These are phyloP conservation scores for Eristalis arbustorum DNA, from an alignment of 2,888 invertebrate genomes.

Conservation along the genomic window DNA sequence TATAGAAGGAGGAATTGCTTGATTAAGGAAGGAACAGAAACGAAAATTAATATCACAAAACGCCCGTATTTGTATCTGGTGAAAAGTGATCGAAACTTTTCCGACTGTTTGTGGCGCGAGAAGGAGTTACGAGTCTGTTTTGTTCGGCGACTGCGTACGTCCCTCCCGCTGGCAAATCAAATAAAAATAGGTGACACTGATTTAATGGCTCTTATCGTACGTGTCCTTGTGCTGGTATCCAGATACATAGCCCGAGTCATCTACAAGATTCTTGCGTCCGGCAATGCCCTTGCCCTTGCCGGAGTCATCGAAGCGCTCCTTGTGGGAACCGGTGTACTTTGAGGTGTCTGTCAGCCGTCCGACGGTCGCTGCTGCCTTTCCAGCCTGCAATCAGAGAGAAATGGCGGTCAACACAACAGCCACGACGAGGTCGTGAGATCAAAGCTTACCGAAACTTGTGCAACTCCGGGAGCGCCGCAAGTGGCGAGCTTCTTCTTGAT, in stretches of 20 bases:
- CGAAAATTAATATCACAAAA: conserved; percentile 62
- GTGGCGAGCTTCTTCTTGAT: conserved; percentile 89
- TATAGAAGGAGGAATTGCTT: background rate
- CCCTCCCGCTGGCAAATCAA: conserved; percentile 54
- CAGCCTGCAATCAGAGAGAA: conserved; percentile 74
- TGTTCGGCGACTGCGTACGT: background rate
- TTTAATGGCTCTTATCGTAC: conserved; percentile 84
- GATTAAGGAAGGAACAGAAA: conserved; percentile 4
- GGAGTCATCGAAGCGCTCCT: conserved; percentile 90
- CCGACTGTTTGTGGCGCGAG: conserved; percentile 31
- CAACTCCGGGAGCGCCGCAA: conserved; percentile 89
- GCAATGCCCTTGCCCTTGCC: conserved; percentile 93
- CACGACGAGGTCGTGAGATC: background rate
- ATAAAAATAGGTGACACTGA: background rate
- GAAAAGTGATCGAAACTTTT: conserved; percentile 24
- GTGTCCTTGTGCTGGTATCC: conserved; percentile 92
- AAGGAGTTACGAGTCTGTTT: background rate
- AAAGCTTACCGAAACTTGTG: conserved; percentile 75
- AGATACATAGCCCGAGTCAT: conserved; percentile 89
- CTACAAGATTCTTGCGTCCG: conserved; percentile 88
- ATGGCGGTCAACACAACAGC: background rate
- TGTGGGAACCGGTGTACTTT: conserved; percentile 93
- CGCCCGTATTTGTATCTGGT: conserved; percentile 45
- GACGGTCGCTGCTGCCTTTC: conserved; percentile 79
- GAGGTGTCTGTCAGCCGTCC: conserved; percentile 91